phyloP scores from a whole-genome alignment of 1,140 invertebrate genomes.

The Drosophila funebris region DNA sequence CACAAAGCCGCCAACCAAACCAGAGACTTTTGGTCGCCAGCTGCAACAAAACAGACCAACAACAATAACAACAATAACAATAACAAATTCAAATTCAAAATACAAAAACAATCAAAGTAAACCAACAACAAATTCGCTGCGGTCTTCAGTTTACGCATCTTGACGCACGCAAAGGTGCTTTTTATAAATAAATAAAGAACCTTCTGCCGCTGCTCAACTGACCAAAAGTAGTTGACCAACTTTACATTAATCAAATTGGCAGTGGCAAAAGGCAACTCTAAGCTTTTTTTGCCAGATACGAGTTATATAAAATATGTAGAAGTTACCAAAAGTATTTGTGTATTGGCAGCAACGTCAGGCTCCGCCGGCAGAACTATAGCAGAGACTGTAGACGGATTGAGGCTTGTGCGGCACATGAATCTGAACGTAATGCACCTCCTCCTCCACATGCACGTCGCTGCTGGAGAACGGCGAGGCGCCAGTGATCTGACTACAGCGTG shows the following conservation, averaged over 20 bases:
- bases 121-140: constrained; percentile 6
- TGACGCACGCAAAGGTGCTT: constrained; percentile 1
- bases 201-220: neutral
- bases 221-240: constrained; percentile 7
- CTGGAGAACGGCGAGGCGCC: constrained; percentile 72
- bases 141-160: constrained; percentile 23
- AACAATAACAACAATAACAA: neutral
- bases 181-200: constrained; percentile 37
- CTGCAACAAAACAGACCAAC: neutral
- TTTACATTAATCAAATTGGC: constrained; percentile 22
- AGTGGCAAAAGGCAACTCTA: neutral
- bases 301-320: constrained; percentile 13
- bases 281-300: neutral
- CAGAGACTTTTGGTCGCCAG: constrained; percentile 22
- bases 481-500: constrained; percentile 47
- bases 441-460: constrained; percentile 65
- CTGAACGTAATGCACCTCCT: constrained; percentile 42
- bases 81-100: neutral
- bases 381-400: constrained; percentile 29
- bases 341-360: neutral
- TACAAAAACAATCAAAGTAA: constrained; percentile 16
- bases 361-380: constrained; percentile 10
- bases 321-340: neutral
- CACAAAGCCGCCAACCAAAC: constrained; percentile 32
- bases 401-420: constrained; percentile 25